Evolutionary conservation across 2,888 invertebrate species (phyloP), one percentile per base, ranked within the genome.

Genomic region (Pandemis heparana): DNA sequence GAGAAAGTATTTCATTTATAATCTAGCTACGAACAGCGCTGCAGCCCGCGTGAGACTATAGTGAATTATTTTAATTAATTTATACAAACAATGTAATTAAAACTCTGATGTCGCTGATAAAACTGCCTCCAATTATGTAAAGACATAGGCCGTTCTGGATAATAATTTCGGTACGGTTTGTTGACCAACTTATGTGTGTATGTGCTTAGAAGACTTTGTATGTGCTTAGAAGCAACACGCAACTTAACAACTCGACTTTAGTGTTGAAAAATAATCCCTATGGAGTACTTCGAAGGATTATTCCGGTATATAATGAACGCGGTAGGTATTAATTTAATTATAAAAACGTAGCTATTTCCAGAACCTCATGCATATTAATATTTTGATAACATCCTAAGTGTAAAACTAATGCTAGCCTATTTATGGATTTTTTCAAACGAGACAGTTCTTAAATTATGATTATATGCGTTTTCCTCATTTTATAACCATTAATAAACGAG

Each of bases 71-170:
- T 74, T 65, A 70, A 74, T 70, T 74, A 74, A 74, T 74, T 61
- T 74, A 74, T 74, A 74, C 61, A 74, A 74, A 74, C 70, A 74
- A 70, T 61, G 64, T 74, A 74, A 74, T 70, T 74, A 74, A 69
- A 74, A 65, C 51, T 70, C n/a, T 56, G 73, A 74, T 74, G 69
- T 62, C 64, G 64, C 60, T 53, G 74, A 74, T 74, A 70, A 70
- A 65, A 41, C 14, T 68, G 43, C 60, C 69, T 53, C 70, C 70
- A 74, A 70, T 74, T 74, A 74, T 61, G 65, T 70, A 70, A 70
- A 70, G 74, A 65, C 51, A 68, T 67, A 73, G 43, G 43, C 70
- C 60, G 74, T 74, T 70, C 74, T 70, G 69, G 61, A 65, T 53
- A 60, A 74, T 70, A 70, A 74, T 14, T 60, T 74, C 61, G 43